Conservation (phyloP, 1,140 invertebrate genomes). For the Zaprionus africanus region DNA sequence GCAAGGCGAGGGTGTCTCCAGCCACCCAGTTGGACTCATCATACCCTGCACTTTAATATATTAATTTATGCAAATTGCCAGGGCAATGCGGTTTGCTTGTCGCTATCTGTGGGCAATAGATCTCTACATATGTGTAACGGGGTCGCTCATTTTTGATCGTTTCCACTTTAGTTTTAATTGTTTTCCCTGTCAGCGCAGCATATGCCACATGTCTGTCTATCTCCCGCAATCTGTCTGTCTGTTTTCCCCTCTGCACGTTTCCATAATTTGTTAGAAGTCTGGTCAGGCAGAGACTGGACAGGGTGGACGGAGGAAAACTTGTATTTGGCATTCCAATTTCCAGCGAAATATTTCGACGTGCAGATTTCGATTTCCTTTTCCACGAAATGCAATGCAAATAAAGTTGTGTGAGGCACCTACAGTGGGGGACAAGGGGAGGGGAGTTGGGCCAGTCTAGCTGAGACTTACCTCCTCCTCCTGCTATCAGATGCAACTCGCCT, state of each 20-base stretch:
- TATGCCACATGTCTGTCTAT: conserved; percentile 45
- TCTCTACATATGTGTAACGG: conserved; percentile 53
- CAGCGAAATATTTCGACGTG: conserved; percentile 64
- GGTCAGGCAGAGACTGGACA: neutral
- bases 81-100: conserved; percentile 50
- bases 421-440: neutral
- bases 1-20: neutral
- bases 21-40: conserved; percentile 55
- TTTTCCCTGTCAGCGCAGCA: conserved; percentile 72
- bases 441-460: neutral
- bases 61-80: conserved; percentile 80
- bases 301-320: conserved; percentile 7
- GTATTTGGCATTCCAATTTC: conserved; percentile 71
- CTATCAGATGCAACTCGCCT: conserved; percentile 60
- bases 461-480: neutral
- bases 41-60: conserved; percentile 58
- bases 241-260: conserved; percentile 17
- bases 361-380: conserved; percentile 70
- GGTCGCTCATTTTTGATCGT: conserved; percentile 80
- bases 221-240: conserved; percentile 17
- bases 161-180: conserved; percentile 84
- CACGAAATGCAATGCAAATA: conserved; percentile 74
- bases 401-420: conserved; percentile 57
- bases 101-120: conserved; percentile 62
- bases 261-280: conserved; percentile 61